A percentile compares a stretch with the other conserved stretches of the same genome.
Evolutionary conservation across 2,797 vertebrate genomes (phyloP).

Genomic region (Muraenolepis orangiensis): DNA sequence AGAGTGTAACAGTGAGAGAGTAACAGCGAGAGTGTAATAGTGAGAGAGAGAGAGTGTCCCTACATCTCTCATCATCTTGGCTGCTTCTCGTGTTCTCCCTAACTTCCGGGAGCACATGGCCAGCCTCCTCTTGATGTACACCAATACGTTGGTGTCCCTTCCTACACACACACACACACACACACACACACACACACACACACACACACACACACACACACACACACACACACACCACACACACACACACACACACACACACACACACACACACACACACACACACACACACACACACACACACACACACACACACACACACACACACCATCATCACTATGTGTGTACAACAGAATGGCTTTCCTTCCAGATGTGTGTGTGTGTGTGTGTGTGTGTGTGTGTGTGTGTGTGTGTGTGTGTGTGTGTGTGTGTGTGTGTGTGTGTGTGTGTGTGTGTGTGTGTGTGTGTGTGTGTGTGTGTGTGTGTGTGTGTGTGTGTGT

Average conservation of each 20-base stretch:
- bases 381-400: background rate
- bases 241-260: background rate
- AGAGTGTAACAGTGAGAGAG: background rate
- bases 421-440: conserved; percentile 1
- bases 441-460: background rate
- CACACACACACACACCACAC: background rate
- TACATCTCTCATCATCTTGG: conserved; percentile 99
- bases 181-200: conserved; percentile 3
- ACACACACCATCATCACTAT: too few relatives aligned
- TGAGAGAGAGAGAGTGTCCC: conserved; percentile 57
- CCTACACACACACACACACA: conserved; percentile 71
- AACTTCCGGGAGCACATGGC: conserved; percentile 98
- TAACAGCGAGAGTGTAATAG: background rate
- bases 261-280: conserved; percentile 4
- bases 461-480: background rate
- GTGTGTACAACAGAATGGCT: too few relatives aligned
- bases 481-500: background rate
- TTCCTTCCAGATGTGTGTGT: too few relatives aligned
- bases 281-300: too few relatives aligned
- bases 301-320: too few relatives aligned
- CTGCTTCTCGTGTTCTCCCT: conserved; percentile 93
- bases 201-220: background rate
- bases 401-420: background rate
- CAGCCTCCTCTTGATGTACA: conserved; percentile 96
- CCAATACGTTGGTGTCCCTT: conserved; percentile 96